Evolutionary conservation across 2,888 invertebrate genomes (phyloP).

Genomic region (Adelphocoris suturalis): DNA sequence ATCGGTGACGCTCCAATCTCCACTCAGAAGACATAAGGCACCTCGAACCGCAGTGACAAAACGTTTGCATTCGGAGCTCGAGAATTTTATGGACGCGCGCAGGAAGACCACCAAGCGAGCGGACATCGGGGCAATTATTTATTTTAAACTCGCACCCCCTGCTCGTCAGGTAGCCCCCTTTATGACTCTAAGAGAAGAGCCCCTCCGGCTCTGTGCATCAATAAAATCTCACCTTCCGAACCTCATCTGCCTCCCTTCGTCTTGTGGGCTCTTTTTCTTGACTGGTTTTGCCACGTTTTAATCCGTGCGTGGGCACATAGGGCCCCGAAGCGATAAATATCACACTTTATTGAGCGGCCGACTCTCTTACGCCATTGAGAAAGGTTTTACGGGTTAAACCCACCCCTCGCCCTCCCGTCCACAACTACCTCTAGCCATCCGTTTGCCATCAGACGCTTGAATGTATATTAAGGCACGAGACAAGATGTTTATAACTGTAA

Average conservation of each 20-base stretch:
- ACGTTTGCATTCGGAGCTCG: conserved; percentile 4
- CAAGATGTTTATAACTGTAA: conserved; percentile 46
- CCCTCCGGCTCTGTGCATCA: conserved; percentile 36
- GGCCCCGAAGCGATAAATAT: conserved; percentile 47
- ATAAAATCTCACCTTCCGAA: conserved; percentile 57
- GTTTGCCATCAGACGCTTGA: not conserved
- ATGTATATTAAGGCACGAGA: conserved; percentile 45
- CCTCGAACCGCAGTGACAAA: conserved; percentile 24
- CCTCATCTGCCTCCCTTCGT: conserved; percentile 6
- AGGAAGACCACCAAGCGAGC: conserved; percentile 63
- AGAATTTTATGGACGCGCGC: not conserved
- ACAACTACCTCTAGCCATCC: not conserved
- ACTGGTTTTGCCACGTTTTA: conserved; percentile 54
- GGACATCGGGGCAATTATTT: conserved; percentile 55
- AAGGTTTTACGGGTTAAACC: conserved; percentile 39
- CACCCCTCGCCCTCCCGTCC: not conserved
- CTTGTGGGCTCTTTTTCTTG: not conserved
- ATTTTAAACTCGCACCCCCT: conserved; percentile 50
- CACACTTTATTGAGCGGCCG: conserved; percentile 50
- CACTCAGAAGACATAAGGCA: conserved; percentile 2
- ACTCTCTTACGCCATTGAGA: conserved; percentile 57
- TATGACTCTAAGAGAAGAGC: conserved; percentile 41
- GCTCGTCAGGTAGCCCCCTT: conserved; percentile 51
- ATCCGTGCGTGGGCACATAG: conserved; percentile 53
- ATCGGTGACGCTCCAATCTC: not conserved